These are phyloP conservation scores for Cephalopachus bancanus DNA, from an alignment of 2,797 vertebrate species.

Conservation along the genomic window DNA sequence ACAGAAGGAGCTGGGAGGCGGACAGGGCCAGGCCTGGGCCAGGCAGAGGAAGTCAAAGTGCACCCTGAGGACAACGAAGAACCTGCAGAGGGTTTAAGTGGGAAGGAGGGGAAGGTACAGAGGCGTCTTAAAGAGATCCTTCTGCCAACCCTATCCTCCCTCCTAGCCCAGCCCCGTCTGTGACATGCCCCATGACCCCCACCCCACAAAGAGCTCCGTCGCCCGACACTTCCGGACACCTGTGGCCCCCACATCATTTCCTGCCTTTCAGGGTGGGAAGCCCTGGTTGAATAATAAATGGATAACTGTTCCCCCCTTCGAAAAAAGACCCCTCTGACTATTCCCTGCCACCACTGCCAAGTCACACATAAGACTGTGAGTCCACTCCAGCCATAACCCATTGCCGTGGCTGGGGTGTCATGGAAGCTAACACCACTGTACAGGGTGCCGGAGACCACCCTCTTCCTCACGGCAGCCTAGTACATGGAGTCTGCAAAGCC, in stretches of 20 bases:
- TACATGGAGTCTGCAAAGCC: background rate
- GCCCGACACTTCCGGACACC: background rate
- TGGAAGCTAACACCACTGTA: fast-evolving
- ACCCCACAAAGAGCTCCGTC: background rate
- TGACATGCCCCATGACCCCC: background rate
- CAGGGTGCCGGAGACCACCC: background rate
- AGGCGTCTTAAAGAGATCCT: background rate
- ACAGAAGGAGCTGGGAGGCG: background rate
- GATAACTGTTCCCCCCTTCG: background rate
- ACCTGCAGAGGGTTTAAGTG: background rate
- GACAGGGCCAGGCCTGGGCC: background rate
- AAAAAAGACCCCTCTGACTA: background rate
- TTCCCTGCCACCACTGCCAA: background rate
- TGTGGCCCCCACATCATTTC: fast-evolving
- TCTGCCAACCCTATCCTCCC: background rate
- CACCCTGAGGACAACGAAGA: background rate
- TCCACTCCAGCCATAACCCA: background rate
- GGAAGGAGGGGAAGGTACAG: background rate
- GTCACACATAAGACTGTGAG: background rate
- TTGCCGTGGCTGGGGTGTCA: background rate
- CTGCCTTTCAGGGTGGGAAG: background rate
- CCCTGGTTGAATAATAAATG: background rate
- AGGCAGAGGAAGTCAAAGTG: background rate
- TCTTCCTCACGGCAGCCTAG: background rate
- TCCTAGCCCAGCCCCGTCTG: background rate